Base-by-base conservation (phyloP, 2,888 invertebrate species). In the Agelastica alni region DNA sequence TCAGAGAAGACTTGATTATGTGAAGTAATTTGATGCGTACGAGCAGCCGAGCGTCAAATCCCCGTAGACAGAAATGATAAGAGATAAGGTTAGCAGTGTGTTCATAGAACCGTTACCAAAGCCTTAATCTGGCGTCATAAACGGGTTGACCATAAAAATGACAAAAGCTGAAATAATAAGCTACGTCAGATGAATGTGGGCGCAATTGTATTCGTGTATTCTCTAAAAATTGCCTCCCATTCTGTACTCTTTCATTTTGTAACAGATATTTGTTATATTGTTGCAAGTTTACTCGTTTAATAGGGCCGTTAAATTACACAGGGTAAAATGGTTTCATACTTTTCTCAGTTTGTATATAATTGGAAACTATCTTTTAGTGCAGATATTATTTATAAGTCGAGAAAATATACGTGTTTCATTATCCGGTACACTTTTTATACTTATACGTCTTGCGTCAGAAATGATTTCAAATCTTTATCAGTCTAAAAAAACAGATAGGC, bases 111-210 rank as follows among this genome's bases (percentile, higher is more conserved):
- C 71, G 71, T 72, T 71, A 71, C 71, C 69, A 70, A 71, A 69
- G 69, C 70, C 70, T 70, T 73, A 72, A 73, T 73, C 69, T 71
- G 68, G 70, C 70, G 60, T 71, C 72, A 71, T 73, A 73, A 73
- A 73, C 70, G 66, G 70, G 66, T 68, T 72, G 72, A 73, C 72
- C 72, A 71, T 73, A 73, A 73, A 73, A 72, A 73, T 69, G 70
- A 70, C 70, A 72, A 73, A 71, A 72, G 56, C 51, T 16, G 39
- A 45, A 45, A 46, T 51, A 34, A 45, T 45, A 41, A 45, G 47
- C 51, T 20, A 37, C 34, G 42, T 37, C 31, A 41, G 32, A 51
- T 41, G 43, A 48, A 43, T 48, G 22, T 49, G 37, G 44, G 30
- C n/a, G 20, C 37, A n/a, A 20, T 31, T 20, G 16, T n/a, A 13